Conservation (phyloP, 2,113 vertebrate species). For the Lates calcarifer region DNA sequence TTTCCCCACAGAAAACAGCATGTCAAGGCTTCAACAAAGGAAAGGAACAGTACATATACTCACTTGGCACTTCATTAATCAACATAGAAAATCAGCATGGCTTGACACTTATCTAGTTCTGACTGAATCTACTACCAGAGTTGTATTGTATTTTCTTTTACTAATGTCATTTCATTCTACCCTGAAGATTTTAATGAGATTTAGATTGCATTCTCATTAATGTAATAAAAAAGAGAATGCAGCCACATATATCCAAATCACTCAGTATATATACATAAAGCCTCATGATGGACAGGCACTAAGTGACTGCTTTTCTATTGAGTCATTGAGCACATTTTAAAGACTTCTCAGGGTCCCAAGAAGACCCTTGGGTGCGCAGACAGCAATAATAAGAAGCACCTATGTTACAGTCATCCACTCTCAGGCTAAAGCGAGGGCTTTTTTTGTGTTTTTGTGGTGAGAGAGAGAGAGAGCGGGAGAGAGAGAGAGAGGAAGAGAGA, state of each 20-base stretch:
- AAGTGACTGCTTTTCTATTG: slow-evolving; percentile 64
- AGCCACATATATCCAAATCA: slow-evolving; percentile 43
- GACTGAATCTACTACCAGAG: slow-evolving; percentile 21
- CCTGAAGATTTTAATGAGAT: slow-evolving; percentile 62
- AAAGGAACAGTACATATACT: slow-evolving; percentile 70
- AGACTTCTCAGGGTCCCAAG: slow-evolving; percentile 46
- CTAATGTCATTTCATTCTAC: slow-evolving; percentile 37
- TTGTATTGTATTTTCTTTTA: slow-evolving; percentile 58
- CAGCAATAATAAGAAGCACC: slow-evolving; percentile 58
- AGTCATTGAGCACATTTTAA: slow-evolving; percentile 65
- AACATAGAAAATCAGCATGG: slow-evolving; percentile 70
- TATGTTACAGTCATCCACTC: slow-evolving; percentile 50
- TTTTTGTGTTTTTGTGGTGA: slow-evolving; percentile 64
- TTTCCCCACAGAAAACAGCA: slow-evolving; percentile 76
- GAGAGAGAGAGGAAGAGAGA: slow-evolving; percentile 56
- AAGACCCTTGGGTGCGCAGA: slow-evolving; percentile 55
- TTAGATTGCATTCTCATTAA: slow-evolving; percentile 51
- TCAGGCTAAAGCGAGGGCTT: slow-evolving; percentile 48
- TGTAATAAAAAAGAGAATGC: slow-evolving; percentile 49
- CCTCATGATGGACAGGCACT: slow-evolving; percentile 49
- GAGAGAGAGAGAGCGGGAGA: slow-evolving; percentile 36
- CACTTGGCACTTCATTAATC: slow-evolving; percentile 81
- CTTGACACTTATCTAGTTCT: slow-evolving; percentile 62
- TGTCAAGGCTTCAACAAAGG: slow-evolving; percentile 72
- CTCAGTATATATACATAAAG: slow-evolving; percentile 37